phyloP scores from a whole-genome alignment of 2,113 vertebrate genomes.

The Sprattus sprattus region DNA sequence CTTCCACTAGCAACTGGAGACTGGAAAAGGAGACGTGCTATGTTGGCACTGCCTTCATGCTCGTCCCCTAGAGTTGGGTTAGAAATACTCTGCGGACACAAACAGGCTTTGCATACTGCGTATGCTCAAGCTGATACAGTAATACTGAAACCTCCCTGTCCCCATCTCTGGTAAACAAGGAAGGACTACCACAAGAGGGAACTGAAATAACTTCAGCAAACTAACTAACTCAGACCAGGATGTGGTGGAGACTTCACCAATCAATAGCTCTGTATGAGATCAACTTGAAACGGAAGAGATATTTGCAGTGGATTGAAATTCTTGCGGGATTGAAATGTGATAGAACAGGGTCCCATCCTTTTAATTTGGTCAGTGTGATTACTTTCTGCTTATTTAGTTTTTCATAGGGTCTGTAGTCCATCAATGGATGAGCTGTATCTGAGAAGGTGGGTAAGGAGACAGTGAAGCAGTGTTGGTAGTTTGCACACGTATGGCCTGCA shows the following conservation, averaged over 20 bases:
- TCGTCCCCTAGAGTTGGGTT: not conserved
- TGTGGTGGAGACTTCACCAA: not conserved
- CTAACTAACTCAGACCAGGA: not conserved
- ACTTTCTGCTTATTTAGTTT: too few relatives aligned
- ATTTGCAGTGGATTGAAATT: not conserved
- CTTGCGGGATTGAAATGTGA: not conserved
- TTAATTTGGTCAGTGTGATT: not conserved
- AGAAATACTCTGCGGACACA: not conserved
- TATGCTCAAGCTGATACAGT: not conserved
- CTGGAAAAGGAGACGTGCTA: conserved; percentile 18
- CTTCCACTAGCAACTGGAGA: conserved; percentile 38
- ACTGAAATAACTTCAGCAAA: not conserved
- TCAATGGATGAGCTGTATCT: not conserved
- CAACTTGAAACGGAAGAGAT: not conserved
- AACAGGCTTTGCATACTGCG: not conserved
- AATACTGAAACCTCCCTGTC: not conserved
- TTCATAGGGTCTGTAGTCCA: not conserved
- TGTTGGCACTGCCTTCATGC: not conserved
- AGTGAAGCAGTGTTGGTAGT: not conserved
- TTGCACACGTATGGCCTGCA: not conserved
- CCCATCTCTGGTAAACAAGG: not conserved
- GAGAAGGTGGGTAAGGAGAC: not conserved
- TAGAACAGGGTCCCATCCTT: not conserved
- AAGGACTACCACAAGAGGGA: not conserved
- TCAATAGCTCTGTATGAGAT: not conserved